phyloP scores from a whole-genome alignment of 2,797 vertebrate genomes.

The Podargus strigoides region DNA sequence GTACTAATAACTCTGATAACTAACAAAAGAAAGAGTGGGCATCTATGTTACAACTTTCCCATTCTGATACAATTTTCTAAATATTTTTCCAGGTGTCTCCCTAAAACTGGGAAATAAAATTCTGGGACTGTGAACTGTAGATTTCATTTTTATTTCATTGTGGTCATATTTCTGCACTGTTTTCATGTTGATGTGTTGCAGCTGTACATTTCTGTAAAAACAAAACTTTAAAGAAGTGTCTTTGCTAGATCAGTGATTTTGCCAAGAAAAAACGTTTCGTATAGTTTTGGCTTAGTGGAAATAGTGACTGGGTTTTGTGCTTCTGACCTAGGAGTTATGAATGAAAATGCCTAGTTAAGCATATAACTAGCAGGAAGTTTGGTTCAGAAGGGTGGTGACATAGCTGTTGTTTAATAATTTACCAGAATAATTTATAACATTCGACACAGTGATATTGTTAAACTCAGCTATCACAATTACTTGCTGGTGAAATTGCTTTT shows the following conservation, averaged over 20 bases:
- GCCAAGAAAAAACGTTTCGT: not conserved
- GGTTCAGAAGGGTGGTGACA: not conserved
- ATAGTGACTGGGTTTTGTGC: not conserved
- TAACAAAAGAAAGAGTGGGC: not conserved
- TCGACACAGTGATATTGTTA: not conserved
- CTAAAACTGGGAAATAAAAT: not conserved
- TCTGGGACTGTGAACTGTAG: not conserved
- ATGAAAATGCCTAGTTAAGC: not conserved
- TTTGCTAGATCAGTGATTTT: not conserved
- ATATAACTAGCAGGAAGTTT: not conserved
- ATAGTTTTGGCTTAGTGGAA: not conserved
- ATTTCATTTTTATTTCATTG: not conserved
- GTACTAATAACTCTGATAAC: not conserved
- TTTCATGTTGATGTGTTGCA: not conserved
- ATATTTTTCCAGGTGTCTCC: not conserved
- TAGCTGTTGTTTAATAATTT: slow-evolving; percentile 9
- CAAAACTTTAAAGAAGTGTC: not conserved
- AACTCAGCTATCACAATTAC: not conserved
- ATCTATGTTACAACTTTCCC: not conserved
- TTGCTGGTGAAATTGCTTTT: not conserved
- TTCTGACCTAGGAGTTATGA: not conserved
- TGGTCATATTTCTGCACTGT: not conserved
- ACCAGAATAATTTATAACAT: not conserved
- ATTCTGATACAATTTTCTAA: not conserved
- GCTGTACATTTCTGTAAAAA: not conserved